Evolutionary conservation across 2,797 vertebrate genomes (phyloP).

Genomic region (Manis crassicaudata): DNA sequence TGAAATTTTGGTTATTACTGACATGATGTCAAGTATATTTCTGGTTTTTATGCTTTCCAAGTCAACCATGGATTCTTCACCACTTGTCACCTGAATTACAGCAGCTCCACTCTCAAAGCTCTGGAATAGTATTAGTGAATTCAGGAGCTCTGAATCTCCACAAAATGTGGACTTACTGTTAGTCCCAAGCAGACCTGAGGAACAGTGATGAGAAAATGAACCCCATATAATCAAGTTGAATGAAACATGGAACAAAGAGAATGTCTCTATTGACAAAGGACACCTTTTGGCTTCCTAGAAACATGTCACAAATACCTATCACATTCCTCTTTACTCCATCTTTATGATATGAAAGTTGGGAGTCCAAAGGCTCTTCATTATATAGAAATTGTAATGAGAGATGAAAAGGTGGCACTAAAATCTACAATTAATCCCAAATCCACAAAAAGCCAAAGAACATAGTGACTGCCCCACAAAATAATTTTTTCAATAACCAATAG

Average conservation of each 20-base stretch:
- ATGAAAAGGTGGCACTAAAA: not conserved
- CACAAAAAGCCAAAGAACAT: not conserved
- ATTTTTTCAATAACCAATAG: not conserved
- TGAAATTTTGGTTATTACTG: not conserved
- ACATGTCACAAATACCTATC: not conserved
- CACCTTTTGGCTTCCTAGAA: not conserved
- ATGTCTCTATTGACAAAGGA: not conserved
- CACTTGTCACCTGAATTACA: not conserved
- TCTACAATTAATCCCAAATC: not conserved
- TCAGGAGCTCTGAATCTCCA: not conserved
- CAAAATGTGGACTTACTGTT: not conserved
- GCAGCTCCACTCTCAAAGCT: not conserved
- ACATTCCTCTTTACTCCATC: not conserved
- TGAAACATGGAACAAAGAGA: not conserved
- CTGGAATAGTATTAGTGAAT: not conserved
- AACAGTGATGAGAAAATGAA: not conserved
- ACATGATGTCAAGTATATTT: not conserved
- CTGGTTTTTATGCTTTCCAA: not conserved
- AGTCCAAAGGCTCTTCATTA: not conserved
- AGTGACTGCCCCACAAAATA: not conserved
- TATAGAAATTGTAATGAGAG: not conserved
- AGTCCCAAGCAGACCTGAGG: not conserved
- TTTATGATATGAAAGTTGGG: not conserved
- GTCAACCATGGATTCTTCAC: not conserved
- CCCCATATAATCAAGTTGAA: not conserved